Base-by-base conservation (phyloP, 2,888 invertebrate genomes). In the Hyalella azteca region DNA sequence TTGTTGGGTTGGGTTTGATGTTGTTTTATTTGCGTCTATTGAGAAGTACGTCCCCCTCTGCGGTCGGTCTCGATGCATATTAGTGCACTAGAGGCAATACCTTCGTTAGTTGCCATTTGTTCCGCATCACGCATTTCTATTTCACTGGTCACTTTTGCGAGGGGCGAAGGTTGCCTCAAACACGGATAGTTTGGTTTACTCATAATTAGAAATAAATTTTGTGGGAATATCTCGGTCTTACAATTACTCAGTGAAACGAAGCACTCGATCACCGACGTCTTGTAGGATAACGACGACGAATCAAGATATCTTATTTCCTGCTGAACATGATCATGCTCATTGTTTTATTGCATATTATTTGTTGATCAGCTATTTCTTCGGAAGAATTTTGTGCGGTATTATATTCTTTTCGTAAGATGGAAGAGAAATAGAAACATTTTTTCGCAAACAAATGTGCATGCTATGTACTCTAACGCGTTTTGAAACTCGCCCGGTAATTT, bases 1-100 rank as follows among this genome's bases (percentile, higher is more conserved):
- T 66, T 66, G 66, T 66, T 66, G 66, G 66, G 66, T 66, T 66
- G 32, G 66, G 66, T 66, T 66, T 66, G 66, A 66, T 66, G 66
- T 66, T 66, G 66, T 66, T 66, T 66, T 66, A 66, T 66, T 66
- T 66, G 66, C 66, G 66, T 32, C 66, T 36, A 66, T 66, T 66
- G 66, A 66, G 66, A 66, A 15, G 36, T 66, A 39, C 7, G 36
- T 29, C 66, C 66, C 66, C 66, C 19, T 66, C 66, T 29, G 66
- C 22, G 66, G 29, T 66, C 66, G 66, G 66, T 66, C 66, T 66
- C 36, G 32, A 66, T 66, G 66, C 66, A 66, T 66, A 66, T 66
- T 66, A 66, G 66, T 66, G 66, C 66, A 66, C 36, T 66, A 36
- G 36, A 32, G 19, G 66, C 66, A 36, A 66, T 66, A 32, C 36